Percentiles rank a stretch among this genome's conserved stretches.
Conservation (phyloP, 2,113 vertebrate genomes). For the Coregonus clupeaformis region DNA sequence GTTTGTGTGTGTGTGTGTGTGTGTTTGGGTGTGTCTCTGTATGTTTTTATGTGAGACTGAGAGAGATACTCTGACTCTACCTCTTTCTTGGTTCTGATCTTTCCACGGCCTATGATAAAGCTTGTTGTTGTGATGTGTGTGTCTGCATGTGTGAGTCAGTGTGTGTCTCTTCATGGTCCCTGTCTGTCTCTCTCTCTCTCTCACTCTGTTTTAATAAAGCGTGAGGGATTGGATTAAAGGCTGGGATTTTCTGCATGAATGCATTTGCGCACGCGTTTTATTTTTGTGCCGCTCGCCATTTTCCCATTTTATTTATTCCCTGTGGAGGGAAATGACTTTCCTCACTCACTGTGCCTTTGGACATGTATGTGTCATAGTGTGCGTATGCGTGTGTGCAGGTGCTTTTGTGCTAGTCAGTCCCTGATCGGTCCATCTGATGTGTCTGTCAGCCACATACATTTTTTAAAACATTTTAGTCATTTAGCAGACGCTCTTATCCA, state of each 20-base stretch:
- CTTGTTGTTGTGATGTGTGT: constrained; percentile 28
- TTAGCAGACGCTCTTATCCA: no score
- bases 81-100: neutral
- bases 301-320: constrained; percentile 22
- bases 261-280: constrained; percentile 59
- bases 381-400: neutral
- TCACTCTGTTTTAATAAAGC: constrained; percentile 66
- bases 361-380: constrained; percentile 11
- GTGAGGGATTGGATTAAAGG: constrained; percentile 69
- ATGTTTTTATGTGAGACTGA: neutral
- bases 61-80: no score
- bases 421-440: neutral
- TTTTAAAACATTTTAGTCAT: no score
- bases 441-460: no score
- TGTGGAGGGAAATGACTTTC: constrained; percentile 26
- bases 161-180: constrained; percentile 23
- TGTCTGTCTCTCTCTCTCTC: constrained; percentile 39
- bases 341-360: constrained; percentile 14
- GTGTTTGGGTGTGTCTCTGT: no score
- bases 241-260: constrained; percentile 66
- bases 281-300: constrained; percentile 48
- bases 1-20: no score
- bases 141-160: no score
- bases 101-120: constrained; percentile 8
- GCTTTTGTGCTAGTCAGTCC: neutral